Base-by-base conservation (phyloP, 2,888 invertebrate species). In the Leptura quadrifasciata region DNA sequence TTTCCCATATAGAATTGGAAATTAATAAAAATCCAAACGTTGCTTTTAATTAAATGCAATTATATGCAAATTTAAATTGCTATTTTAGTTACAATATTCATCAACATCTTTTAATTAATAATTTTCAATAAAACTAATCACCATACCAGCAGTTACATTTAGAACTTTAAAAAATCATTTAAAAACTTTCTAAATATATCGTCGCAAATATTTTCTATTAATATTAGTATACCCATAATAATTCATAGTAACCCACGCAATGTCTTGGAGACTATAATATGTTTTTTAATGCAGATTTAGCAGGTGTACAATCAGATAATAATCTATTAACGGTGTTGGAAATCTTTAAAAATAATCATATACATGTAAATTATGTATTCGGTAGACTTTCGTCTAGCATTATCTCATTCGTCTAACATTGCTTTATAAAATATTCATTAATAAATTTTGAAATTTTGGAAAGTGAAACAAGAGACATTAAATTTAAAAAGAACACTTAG, bases 221-320 rank as follows among this genome's bases (percentile, higher is more conserved):
- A 61, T 70, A 75, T 75, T 70, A 70, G 63, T 73, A 73, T 75
- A 54, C 60, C 64, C 64, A 69, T 72, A 71, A 75, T 75, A 77
- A 77, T 75, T 77, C 75, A 75, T 77, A 70, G 39, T 58, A 71
- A 39, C 77, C 77, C 77, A 77, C 77, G 77, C 77, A 52, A 31
- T 10, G 65, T 75, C 63, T 61, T 10, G 27, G 31, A 61, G 61
- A 71, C 52, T 71, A 69, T 61, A 60, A 61, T 52, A 15, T 61
- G 18, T 71, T 71, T 31, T 71, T 71, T 71, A 71, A 52, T 71
- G 71, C 47, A 71, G 71, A 71, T 71, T 61, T 61, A 71, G 61
- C 71, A 71, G 71, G 71, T 71, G 71, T 71, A 61, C 71, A 61
- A 52, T 39, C 24, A 71, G 71, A 71, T 61, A 71, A 61, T 18